Conservation (phyloP, 2,888 invertebrate genomes). For the Xanthia togata region DNA sequence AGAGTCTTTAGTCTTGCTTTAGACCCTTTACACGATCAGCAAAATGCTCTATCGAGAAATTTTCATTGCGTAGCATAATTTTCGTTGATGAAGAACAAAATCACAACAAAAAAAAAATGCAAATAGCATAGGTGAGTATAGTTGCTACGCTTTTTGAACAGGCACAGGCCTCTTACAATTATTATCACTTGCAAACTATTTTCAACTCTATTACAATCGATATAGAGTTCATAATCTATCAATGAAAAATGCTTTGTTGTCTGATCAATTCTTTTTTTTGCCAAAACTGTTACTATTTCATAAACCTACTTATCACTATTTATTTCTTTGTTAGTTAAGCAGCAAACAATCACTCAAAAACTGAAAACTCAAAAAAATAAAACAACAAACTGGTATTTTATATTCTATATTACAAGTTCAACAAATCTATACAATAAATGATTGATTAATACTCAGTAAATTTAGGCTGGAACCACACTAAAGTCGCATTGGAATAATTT, state of each 20-base stretch:
- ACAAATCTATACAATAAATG: conserved; percentile 81
- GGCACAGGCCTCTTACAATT: neutral
- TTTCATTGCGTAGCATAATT: neutral
- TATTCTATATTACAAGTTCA: conserved; percentile 84
- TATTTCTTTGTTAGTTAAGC: conserved; percentile 62
- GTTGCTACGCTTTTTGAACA: neutral
- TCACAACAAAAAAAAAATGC: too few species aligned
- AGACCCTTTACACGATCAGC: neutral
- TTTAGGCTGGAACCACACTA: conserved; percentile 73
- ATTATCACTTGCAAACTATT: neutral
- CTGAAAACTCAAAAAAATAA: conserved; percentile 62
- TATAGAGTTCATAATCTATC: neutral
- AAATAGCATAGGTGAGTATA: neutral
- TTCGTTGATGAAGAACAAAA: neutral
- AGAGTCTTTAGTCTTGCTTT: neutral
- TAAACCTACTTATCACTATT: conserved; percentile 30
- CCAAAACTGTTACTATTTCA: neutral
- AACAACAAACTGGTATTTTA: conserved; percentile 70
- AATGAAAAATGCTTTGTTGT: neutral
- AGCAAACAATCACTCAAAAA: conserved; percentile 54
- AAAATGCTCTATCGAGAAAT: neutral
- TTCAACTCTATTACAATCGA: neutral
- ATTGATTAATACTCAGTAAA: conserved; percentile 78
- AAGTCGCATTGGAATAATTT: conserved; percentile 37
- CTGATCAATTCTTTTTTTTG: too few species aligned